phyloP scores from a whole-genome alignment of 92 coral and sea anemone species.

The Muricea muricata region DNA sequence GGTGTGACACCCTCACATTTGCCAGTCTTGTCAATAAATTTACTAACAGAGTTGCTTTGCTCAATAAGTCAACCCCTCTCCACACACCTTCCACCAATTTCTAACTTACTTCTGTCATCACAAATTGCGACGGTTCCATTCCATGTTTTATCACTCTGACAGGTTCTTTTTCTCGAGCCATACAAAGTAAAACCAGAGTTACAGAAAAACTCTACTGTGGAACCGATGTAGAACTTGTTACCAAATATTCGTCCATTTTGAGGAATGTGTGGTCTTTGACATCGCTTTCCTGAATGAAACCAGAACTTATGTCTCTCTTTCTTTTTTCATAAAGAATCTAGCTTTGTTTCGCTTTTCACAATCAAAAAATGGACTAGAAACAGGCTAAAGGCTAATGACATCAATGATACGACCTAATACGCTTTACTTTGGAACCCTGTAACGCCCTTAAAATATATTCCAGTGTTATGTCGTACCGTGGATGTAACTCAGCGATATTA shows the following conservation, averaged over 20 bases:
- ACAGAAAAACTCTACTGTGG: conserved; percentile 71
- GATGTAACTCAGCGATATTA: neutral
- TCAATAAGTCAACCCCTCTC: too few species aligned
- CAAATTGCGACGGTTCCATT: conserved; percentile 76
- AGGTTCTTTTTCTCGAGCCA: conserved; percentile 78
- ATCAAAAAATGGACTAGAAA: neutral
- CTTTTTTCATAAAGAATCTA: neutral
- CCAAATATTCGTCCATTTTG: conserved; percentile 72
- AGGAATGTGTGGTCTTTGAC: conserved; percentile 76
- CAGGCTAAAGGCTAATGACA: too few species aligned
- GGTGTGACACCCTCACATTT: too few species aligned
- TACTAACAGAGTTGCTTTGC: too few species aligned
- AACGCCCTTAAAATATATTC: too few species aligned
- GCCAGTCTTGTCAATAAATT: too few species aligned
- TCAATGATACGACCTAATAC: too few species aligned
- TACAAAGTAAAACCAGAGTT: conserved; percentile 70
- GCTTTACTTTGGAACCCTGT: too few species aligned
- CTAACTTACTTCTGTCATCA: conserved; percentile 86
- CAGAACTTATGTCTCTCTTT: neutral
- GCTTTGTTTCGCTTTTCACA: too few species aligned
- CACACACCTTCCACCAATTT: too few species aligned
- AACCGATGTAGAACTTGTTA: conserved; percentile 59
- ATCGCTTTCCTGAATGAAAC: conserved; percentile 54
- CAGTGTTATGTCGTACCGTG: too few species aligned
- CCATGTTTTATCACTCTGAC: conserved; percentile 77